A percentile compares a stretch with the other conserved stretches of the same genome.
Evolutionary conservation across 2,113 vertebrate species (phyloP).

Genomic region (Phrynosoma blainvillii): DNA sequence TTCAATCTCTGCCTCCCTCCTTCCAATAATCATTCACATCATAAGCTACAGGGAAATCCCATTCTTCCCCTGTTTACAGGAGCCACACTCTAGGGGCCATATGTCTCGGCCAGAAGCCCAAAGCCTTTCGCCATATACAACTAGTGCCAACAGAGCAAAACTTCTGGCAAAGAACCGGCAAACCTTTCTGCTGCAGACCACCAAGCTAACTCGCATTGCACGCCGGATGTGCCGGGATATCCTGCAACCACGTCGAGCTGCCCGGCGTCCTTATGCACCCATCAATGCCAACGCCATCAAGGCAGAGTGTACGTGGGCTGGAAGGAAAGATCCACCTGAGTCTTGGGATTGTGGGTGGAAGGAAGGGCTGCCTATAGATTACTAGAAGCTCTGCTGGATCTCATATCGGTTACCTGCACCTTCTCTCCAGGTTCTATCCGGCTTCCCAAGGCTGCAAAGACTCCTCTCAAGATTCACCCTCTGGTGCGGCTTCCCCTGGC

Average conservation of each 20-base stretch:
- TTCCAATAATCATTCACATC: background rate
- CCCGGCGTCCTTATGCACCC: constrained; percentile 91
- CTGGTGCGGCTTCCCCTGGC: constrained; percentile 84
- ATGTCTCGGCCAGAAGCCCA: constrained; percentile 91
- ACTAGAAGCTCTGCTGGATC: background rate
- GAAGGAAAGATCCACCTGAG: background rate
- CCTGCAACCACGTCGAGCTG: constrained; percentile 88
- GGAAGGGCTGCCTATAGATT: background rate
- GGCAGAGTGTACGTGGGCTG: constrained; percentile 85
- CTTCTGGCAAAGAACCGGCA: constrained; percentile 94
- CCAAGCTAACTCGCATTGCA: constrained; percentile 91
- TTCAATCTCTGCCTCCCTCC: background rate
- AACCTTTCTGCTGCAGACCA: constrained; percentile 93
- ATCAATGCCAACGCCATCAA: constrained; percentile 95
- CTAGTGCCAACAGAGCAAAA: constrained; percentile 90
- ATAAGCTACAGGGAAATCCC: background rate
- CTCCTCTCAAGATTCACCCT: constrained; percentile 83
- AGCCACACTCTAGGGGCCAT: constrained; percentile 83
- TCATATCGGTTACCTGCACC: background rate
- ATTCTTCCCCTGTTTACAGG: constrained; percentile 64
- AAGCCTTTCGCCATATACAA: constrained; percentile 89
- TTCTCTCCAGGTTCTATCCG: constrained; percentile 85
- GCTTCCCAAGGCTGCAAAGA: constrained; percentile 90
- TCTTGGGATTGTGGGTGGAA: background rate
- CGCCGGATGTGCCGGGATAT: constrained; percentile 91